Evolutionary conservation across 2,797 vertebrate species (phyloP), one percentile per base, ranked within the genome.

Genomic region (Ptychobarbus kaznakovi): DNA sequence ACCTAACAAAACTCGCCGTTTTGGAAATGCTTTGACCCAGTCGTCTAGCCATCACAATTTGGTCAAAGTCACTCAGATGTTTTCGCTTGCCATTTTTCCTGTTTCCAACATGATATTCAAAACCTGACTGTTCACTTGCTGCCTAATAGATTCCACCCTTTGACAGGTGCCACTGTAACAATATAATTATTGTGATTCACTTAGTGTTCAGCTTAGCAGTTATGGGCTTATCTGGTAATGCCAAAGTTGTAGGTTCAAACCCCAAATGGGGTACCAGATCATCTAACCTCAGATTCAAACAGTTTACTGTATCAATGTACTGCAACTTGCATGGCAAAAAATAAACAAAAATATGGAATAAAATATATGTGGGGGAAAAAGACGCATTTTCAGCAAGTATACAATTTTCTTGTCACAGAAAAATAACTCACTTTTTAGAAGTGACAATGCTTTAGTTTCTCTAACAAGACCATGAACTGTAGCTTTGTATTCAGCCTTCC

Each of bases 401-500:
- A 28, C 44, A 38, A 51, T 75, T 66, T 38, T 76, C 70, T 63
- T 75, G 44, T 46, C 42, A 76, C 38, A 58, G 12, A 9, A 25
- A 56, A 32, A 51, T 40, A 65, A 16, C 13, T 44, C 7, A 28
- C 8, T 25, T 65, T 28, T 46, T 12, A 72, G 18, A 51, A 83
- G 42, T 66, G 42, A 12, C 28, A 35, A n/a, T n/a, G 40, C 11
- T 32, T 49, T 32, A 12, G 53, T 44, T 16, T 70, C 42, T 81
- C 38, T 66, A 35, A 61, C 51, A 80, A 61, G 13, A 77, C 2
- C 20, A 70, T 53, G 79, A 80, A 68, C 58, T 73, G 68, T 82
- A 46, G 22, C 44, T 53, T 73, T 83, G 25, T 56, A 22, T 77
- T 87, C 68, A 28, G 65, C 49, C 40, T 40, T 61, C 65, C 77